Base-by-base conservation (phyloP, 2,113 vertebrate species). In the Pygathrix nemaeus region DNA sequence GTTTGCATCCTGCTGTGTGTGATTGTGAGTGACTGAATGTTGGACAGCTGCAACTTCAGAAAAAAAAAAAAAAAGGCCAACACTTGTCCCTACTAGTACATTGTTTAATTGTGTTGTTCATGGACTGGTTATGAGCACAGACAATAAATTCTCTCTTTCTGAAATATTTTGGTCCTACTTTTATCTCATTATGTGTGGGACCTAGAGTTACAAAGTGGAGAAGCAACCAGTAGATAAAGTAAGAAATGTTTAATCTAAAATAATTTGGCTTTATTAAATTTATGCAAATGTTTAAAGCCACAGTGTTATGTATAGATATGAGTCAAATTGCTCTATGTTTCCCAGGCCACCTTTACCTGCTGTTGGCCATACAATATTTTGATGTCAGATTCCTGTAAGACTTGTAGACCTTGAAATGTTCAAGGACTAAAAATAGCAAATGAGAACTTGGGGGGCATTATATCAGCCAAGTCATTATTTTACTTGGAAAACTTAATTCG, bases 381-480 rank as follows among this genome's bases (percentile, higher is more conserved):
- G 20, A 79, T 73, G 13, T 93, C 87, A 95, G 83, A 92, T 64
- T 90, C 61, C 16, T 91, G 3, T 64, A 96, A 92, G 52, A 70
- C 70, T 85, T 83, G 23, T 14, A 82, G 82, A 93, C 88, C 9
- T 4, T 5, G 6, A 91, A 61, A 61, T 70, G 66, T 96, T 98
- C 50, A 92, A 90, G 66, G 70, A 88, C 90, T 82, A 1, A 85
- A 14, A 21, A 73, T 48, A 92, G 6, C 20, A 93, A 88, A 97
- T 84, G 68, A 96, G 13, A 92, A 78, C 93, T 72, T 96, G 52
- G 52, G 66, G 84, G 61, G 50, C 48, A 88, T 92, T 94, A 10
- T 94, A 86, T 88, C 96, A 92, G 90, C 90, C 90, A 92, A 73
- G 72, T 88, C 35, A 88, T 88, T 97, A 72, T 96, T 98, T 97